Evolutionary conservation across 2,888 invertebrate species (phyloP).

Genomic region (Epistrophella euchroma): DNA sequence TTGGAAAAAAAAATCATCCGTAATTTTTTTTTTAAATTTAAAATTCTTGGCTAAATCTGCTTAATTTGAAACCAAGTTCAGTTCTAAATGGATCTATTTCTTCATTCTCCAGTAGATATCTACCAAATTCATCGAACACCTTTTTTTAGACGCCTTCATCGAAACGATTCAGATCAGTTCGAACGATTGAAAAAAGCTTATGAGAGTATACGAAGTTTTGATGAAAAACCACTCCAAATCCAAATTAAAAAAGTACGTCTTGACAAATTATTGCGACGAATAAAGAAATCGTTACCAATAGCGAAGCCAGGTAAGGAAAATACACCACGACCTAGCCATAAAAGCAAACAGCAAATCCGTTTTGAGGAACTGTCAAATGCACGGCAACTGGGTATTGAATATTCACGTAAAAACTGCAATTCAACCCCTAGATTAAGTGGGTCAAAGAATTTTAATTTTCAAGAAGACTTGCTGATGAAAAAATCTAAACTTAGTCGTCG

Average conservation of each 20-base stretch:
- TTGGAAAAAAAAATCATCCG: neutral
- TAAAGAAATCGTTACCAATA: slow-evolving; percentile 33
- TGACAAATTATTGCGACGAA: slow-evolving; percentile 40
- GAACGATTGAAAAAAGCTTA: slow-evolving; percentile 52
- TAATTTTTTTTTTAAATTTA: neutral
- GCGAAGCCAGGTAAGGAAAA: neutral
- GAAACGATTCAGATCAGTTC: slow-evolving; percentile 50
- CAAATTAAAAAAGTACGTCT: slow-evolving; percentile 58
- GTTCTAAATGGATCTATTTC: slow-evolving; percentile 41
- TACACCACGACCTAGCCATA: neutral
- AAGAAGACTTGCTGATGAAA: neutral
- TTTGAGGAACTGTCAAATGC: slow-evolving; percentile 45
- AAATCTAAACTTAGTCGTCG: slow-evolving; percentile 49
- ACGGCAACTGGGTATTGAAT: slow-evolving; percentile 44
- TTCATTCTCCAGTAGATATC: neutral
- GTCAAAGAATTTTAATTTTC: neutral
- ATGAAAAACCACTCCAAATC: slow-evolving; percentile 44
- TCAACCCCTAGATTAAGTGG: neutral
- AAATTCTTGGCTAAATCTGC: neutral
- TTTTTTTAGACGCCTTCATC: slow-evolving; percentile 50
- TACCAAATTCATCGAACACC: slow-evolving; percentile 66
- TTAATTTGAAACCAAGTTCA: neutral
- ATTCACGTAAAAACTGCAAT: slow-evolving; percentile 46
- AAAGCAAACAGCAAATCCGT: slow-evolving; percentile 35
- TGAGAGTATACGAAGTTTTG: slow-evolving; percentile 48